phyloP scores from a whole-genome alignment of 2,888 invertebrate species.

The Brachyopa scutellaris region DNA sequence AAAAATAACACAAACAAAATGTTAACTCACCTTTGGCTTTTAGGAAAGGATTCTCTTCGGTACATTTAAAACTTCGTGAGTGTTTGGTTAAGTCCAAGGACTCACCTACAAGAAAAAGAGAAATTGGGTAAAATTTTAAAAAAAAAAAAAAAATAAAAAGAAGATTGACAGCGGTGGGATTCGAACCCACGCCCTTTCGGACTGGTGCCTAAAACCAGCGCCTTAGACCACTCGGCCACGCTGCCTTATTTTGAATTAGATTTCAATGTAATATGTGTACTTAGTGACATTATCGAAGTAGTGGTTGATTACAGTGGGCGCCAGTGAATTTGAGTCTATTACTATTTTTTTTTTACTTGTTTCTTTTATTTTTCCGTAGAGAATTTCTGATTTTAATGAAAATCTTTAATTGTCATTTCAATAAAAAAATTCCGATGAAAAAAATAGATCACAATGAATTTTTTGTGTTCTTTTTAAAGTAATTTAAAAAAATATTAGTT shows the following conservation, averaged over 20 bases:
- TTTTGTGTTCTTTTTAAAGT: too few species aligned
- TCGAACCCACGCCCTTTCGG: constrained; percentile 73
- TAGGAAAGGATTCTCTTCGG: constrained; percentile 67
- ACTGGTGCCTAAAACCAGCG: constrained; percentile 74
- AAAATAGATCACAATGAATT: too few species aligned
- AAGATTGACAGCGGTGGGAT: constrained; percentile 72
- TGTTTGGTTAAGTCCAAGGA: constrained; percentile 63
- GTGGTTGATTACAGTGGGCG: constrained; percentile 21
- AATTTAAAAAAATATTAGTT: too few species aligned
- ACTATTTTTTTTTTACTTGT: neutral
- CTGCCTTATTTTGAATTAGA: constrained; percentile 23
- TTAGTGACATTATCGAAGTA: neutral
- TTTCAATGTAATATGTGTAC: constrained; percentile 34
- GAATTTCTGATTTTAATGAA: too few species aligned
- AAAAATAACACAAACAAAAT: neutral
- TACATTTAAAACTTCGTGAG: constrained; percentile 67
- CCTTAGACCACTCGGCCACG: constrained; percentile 74
- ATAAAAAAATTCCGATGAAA: too few species aligned
- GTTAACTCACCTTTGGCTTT: constrained; percentile 64
- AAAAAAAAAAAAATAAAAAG: constrained; percentile 36
- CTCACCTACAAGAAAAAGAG: constrained; percentile 54
- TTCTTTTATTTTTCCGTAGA: too few species aligned
- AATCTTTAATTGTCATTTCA: too few species aligned
- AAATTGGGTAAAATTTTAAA: neutral
- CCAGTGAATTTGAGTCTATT: neutral